phyloP scores from a whole-genome alignment of 2,888 invertebrate genomes.

The Euspilapteryx auroguttella region DNA sequence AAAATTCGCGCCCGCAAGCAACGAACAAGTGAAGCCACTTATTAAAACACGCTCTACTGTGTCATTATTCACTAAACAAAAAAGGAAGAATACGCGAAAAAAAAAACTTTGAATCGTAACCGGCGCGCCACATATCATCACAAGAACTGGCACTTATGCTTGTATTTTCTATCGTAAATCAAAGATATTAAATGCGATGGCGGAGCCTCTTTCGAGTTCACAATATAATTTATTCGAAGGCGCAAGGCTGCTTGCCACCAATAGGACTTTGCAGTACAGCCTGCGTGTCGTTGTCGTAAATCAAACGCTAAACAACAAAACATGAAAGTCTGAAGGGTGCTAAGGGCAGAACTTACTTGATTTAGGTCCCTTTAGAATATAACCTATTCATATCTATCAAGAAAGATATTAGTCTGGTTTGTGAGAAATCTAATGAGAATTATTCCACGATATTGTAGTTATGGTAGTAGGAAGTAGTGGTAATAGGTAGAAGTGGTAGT shows the following conservation, averaged over 20 bases:
- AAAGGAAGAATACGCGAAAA: slow-evolving; percentile 16
- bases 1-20: slow-evolving; percentile 37
- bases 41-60: slow-evolving; percentile 51
- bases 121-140: slow-evolving; percentile 52
- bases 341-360: too few relatives aligned
- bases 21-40: slow-evolving; percentile 23
- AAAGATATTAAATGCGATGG: slow-evolving; percentile 59
- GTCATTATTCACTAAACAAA: slow-evolving; percentile 51
- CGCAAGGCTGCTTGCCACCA: slow-evolving; percentile 45
- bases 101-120: slow-evolving; percentile 44
- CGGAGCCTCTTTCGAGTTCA: slow-evolving; percentile 59
- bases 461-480: too few relatives aligned
- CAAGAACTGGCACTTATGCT: slow-evolving; percentile 49
- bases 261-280: slow-evolving; percentile 42
- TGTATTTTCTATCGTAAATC: slow-evolving; percentile 59
- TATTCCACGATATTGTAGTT: too few relatives aligned
- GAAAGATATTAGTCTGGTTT: too few relatives aligned
- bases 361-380: too few relatives aligned
- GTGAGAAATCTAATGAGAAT: too few relatives aligned
- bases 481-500: too few relatives aligned
- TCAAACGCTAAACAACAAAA: too few relatives aligned
- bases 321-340: too few relatives aligned
- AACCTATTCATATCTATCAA: too few relatives aligned
- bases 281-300: slow-evolving; percentile 35
- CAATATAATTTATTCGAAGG: slow-evolving; percentile 54